Evolutionary conservation across 2,888 invertebrate genomes (phyloP), one percentile per base, ranked within the genome.

Genomic region (Venusia cambrica): DNA sequence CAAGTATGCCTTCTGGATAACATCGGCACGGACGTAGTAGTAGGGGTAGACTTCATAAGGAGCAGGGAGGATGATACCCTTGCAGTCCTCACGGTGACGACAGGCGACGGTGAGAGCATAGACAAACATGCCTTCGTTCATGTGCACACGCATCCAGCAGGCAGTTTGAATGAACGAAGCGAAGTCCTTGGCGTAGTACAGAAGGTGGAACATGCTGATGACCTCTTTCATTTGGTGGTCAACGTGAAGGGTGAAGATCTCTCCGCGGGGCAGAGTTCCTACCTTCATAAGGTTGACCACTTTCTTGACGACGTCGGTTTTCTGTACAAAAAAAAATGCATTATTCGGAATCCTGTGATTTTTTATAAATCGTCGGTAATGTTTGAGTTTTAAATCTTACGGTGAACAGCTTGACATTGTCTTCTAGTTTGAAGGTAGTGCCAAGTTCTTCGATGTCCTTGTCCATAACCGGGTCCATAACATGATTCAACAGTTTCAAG

Each of bases 11-110:
- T 85, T 88, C 38, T 89, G 84, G 51, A 93, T 87, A 8, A 92
- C 90, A 54, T 92, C 91, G 7, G 88, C 81, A 56, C 91, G 90
- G 43, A 92, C 90, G 73, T 90, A 93, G 63, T 88, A 89, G 76
- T 91, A 90, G 0, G 93, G 93, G 41, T 90, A 84, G 49, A 90
- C 83, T 66, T 90, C 90, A 51, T 90, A 90, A 1, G 87, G 80
- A 35, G 90, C 87, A 21, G 90, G 90, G 8, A 90, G 63, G 12
- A 87, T 71, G 32, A 90, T 72, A 13, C 84, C 84, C 44, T 62
- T 78, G 68, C 80, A 83, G 60, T 89, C 88, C 5, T 74, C 71
- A 25, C 88, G 81, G 49, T 89, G 89, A 52, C 85, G 76, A 47
- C 84, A 74, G 11, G 89, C 88, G 4, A 88, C 79, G 38, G 83